Percentiles rank a stretch among this genome's conserved stretches.
phyloP scores from a whole-genome alignment of 2,113 vertebrate species.

The Corythaeola cristata region DNA sequence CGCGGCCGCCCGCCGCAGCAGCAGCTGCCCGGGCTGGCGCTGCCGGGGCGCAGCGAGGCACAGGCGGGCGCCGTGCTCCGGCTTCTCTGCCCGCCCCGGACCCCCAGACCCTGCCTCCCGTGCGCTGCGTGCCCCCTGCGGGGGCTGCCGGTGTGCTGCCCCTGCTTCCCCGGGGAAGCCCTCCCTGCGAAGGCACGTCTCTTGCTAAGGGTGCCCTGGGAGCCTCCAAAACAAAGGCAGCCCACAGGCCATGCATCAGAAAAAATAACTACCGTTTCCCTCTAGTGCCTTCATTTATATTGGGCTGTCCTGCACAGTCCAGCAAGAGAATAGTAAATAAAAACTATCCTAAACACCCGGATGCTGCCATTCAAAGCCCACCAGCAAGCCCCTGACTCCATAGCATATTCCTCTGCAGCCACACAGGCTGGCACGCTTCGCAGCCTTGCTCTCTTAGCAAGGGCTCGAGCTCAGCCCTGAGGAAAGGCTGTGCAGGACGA shows the following conservation, averaged over 20 bases:
- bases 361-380: too few relatives aligned
- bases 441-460: not conserved
- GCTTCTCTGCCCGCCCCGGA: too few relatives aligned
- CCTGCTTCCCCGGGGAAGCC: not conserved
- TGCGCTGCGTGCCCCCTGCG: too few relatives aligned
- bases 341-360: not conserved
- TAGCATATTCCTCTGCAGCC: not conserved
- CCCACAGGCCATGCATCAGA: not conserved
- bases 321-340: not conserved
- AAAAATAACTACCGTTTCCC: accelerated
- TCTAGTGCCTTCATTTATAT: accelerated
- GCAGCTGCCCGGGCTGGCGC: not conserved
- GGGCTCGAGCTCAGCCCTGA: not conserved
- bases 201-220: not conserved
- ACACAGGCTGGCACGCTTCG: not conserved
- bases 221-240: not conserved
- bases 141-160: too few relatives aligned
- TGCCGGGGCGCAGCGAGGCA: not conserved
- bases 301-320: not conserved
- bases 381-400: not conserved
- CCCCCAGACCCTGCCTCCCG: too few relatives aligned
- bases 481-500: not conserved
- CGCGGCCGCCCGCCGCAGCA: slow-evolving; percentile 1
- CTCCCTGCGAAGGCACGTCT: not conserved
- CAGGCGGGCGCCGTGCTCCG: not conserved